Evolutionary conservation across 2,888 invertebrate genomes (phyloP), one percentile per base, ranked within the genome.

Genomic region (Athalia cordata): DNA sequence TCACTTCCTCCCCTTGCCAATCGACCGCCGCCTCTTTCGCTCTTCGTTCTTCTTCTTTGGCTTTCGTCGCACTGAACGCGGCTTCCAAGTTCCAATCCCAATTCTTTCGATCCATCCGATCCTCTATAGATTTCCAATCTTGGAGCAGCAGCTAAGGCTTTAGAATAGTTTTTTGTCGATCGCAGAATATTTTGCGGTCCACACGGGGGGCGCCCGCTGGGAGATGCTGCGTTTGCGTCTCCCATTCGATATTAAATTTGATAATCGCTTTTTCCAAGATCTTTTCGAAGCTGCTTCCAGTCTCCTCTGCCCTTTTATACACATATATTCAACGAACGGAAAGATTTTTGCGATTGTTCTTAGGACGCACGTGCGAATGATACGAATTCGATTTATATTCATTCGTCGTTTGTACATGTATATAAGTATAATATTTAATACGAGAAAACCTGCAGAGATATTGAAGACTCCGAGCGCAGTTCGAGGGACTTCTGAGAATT

Each of bases 1-100:
- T 70, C 68, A 77, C 77, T 77, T 70, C 77, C 77, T 59, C 61
- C 77, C 59, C 50, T 72, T 59, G 72, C 72, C 72, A 72, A 72
- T 72, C 29, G 29, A 29, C 72, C 72, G 72, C 45, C 13, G n/a
- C 50, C 57, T 72, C 72, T 72, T 72, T 72, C 47, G 59, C 72
- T 72, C 47, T 55, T 59, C 72, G 72, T 72, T 47, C 9, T 59
- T 72, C 72, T 57, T 72, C 72, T 43, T 15, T n/a, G 29, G 29
- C 29, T 29, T 29, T 29, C 29, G 29, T 29, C 29, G 29, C 29
- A 29, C 29, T 2, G 29, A 1, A 29, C 29, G 29, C 29, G 29
- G 29, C 29, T 29, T 29, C 29, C 72, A 47, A 47, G 59, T 57
- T 59, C 59, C 57, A 72, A 72, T 72, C 7, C 72, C 57, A 72